Percentiles rank a stretch among this genome's conserved stretches.
phyloP scores from a whole-genome alignment of 2,113 vertebrate genomes.

The Microtus montanus region DNA sequence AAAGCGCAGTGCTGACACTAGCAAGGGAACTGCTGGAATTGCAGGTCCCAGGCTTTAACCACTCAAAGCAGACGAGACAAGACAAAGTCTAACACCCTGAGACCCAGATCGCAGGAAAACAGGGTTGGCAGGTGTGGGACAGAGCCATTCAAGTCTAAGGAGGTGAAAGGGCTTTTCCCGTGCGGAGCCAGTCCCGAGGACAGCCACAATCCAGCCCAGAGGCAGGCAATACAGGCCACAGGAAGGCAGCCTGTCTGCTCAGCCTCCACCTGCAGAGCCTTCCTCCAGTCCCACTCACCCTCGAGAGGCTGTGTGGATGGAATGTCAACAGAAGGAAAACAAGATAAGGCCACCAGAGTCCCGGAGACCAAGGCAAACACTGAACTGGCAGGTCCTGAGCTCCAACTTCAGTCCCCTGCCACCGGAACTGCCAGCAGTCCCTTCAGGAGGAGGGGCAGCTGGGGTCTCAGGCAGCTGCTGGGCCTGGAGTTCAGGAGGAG shows the following conservation, averaged over 20 bases:
- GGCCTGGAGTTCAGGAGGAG: neutral
- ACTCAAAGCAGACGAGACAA: neutral
- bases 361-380: neutral
- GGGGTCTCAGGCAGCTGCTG: neutral
- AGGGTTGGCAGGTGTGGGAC: fast-evolving
- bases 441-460: neutral
- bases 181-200: neutral
- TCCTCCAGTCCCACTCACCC: neutral
- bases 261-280: neutral
- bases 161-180: neutral
- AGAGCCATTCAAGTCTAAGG: neutral
- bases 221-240: neutral
- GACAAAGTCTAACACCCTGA: neutral
- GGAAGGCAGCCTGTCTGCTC: neutral
- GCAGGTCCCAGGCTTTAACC: neutral
- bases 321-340: neutral
- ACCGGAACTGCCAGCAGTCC: neutral
- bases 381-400: neutral
- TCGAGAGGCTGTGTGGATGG: neutral
- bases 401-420: neutral
- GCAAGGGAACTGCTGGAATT: fast-evolving
- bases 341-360: neutral
- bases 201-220: neutral
- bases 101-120: neutral
- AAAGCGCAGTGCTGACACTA: neutral